Base-by-base conservation (phyloP, 2,113 vertebrate species). In the Phainopepla nitens region DNA sequence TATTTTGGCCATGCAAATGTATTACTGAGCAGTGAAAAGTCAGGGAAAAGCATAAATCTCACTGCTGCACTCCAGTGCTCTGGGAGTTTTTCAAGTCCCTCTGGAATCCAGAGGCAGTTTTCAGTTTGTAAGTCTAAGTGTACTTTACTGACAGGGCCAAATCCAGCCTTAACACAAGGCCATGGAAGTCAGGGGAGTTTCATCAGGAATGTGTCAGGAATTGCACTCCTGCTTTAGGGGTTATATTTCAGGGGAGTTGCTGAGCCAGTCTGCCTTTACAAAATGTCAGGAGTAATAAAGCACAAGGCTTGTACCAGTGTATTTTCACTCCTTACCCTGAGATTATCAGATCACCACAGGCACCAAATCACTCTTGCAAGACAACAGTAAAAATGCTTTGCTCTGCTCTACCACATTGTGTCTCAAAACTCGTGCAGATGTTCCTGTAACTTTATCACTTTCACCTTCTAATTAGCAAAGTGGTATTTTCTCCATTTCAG, bases 31-130 rank as follows among this genome's bases (percentile, higher is more conserved):
- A 96, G 79, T 39, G 62, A 97, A 96, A 96, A 96, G 91, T 91
- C 93, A 94, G 87, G 75, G 91, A 90, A 95, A 95, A 95, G 14
- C 93, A 96, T 97, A 95, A 97, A 97, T 96, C 87, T 96, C 84
- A 64, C 36, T 91, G 92, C 75, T 82, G 51, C 29, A 41, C 90
- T 96, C 22, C 75, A 96, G 90, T 62, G 71, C 85, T 93, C 71
- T 92, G 94, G 93, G 95, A 96, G 92, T 94, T 95, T 91, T 97
- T 96, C 81, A 96, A 91, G 90, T 82, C 95, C 75, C 95, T 83
- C 79, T 94, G 96, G 96, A 95, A 94, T 94, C 82, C 87, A 93
- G 71, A 88, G 79, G 66, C 90, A 93, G 82, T 95, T 95, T 97
- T 90, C 87, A 95, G 94, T 88, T 96, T 91, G 93, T 78, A 90